Percentiles rank a stretch among this genome's conserved stretches.
Evolutionary conservation across 2,113 vertebrate species (phyloP).

Genomic region (Falco punctatus): DNA sequence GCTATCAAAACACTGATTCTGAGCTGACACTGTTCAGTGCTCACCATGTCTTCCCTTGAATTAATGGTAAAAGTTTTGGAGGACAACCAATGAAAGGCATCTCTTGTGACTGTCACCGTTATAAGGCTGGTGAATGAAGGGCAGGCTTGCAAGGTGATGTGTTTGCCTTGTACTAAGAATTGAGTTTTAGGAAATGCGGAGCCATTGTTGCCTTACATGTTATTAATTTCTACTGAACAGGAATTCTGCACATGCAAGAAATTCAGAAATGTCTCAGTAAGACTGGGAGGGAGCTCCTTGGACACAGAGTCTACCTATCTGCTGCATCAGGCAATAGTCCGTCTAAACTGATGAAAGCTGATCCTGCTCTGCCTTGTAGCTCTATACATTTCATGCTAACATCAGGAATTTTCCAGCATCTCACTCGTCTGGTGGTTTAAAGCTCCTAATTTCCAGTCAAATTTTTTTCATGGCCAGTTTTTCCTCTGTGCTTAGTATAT

Average conservation of each 20-base stretch:
- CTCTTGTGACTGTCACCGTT: background rate
- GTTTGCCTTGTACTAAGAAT: background rate
- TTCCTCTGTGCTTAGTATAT: background rate
- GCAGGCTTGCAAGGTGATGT: background rate
- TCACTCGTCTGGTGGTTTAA: background rate
- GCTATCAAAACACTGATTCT: conserved; percentile 52
- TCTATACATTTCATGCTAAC: accelerated
- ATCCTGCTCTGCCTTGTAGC: background rate
- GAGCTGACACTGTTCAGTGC: background rate
- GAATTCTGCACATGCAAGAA: background rate
- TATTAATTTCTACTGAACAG: background rate
- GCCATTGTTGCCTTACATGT: background rate
- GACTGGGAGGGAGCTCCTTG: background rate
- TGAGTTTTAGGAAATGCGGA: background rate
- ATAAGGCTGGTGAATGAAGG: background rate
- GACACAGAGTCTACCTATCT: background rate
- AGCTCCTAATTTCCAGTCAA: background rate
- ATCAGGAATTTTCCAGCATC: background rate
- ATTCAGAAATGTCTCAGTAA: background rate
- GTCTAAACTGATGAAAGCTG: background rate
- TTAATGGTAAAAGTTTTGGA: background rate
- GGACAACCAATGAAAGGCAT: background rate
- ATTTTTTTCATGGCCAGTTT: background rate
- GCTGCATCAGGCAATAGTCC: background rate
- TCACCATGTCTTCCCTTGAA: conserved; percentile 24